phyloP scores from a whole-genome alignment of 2,797 vertebrate species.

The Ciconia nigra region DNA sequence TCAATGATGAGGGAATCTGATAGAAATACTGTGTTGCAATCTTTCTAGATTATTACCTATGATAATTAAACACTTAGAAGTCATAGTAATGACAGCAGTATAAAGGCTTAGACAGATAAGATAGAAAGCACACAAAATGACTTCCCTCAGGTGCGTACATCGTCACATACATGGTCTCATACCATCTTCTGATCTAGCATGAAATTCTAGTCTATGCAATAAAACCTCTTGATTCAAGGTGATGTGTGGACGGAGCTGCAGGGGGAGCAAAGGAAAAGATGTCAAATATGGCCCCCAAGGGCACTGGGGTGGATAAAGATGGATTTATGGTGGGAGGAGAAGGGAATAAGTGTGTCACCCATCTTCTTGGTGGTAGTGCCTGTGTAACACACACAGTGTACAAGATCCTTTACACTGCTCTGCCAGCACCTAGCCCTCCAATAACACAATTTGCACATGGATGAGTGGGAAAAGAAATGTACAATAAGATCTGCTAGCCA shows the following conservation, averaged over 20 bases:
- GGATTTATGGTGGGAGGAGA: not conserved
- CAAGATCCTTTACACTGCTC: not conserved
- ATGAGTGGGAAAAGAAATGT: not conserved
- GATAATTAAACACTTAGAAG: not conserved
- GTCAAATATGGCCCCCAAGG: not conserved
- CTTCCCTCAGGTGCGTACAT: not conserved
- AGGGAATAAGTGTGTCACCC: not conserved
- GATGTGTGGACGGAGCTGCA: not conserved
- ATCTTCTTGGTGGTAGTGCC: not conserved
- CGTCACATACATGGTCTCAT: not conserved
- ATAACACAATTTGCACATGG: not conserved
- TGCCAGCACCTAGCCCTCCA: not conserved
- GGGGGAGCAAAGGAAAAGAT: not conserved
- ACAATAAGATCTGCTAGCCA: not conserved
- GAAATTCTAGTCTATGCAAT: not conserved
- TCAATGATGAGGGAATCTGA: not conserved
- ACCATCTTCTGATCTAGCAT: not conserved
- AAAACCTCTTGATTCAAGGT: not conserved
- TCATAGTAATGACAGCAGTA: not conserved
- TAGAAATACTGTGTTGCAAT: constrained; percentile 5
- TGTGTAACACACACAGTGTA: not conserved
- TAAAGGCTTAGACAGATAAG: constrained; percentile 12
- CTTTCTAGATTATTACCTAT: not conserved
- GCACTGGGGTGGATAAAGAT: not conserved
- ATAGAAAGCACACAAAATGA: not conserved